A percentile compares a stretch with the other conserved stretches of the same genome.
Evolutionary conservation across 2,797 vertebrate species (phyloP).

Genomic region (Takifugu rubripes): DNA sequence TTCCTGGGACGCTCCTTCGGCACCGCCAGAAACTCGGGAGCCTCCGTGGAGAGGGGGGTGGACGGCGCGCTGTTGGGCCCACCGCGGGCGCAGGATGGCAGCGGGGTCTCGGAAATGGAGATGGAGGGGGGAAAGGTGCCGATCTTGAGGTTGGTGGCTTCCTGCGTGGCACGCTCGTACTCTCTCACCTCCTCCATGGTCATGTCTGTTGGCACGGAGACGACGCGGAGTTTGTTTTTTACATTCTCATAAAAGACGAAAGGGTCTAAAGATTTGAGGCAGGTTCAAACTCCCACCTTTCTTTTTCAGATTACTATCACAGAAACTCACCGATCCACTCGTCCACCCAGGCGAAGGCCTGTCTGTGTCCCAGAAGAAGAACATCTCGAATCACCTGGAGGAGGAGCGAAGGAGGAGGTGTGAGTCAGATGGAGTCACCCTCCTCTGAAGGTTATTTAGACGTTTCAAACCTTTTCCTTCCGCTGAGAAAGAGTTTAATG

Average conservation of each 20-base stretch:
- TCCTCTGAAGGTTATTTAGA: conserved; percentile 5
- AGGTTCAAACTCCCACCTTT: no score
- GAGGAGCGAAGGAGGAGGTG: conserved; percentile 10
- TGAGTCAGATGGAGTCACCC: conserved; percentile 8
- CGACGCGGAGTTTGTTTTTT: not conserved
- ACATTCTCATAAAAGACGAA: not conserved
- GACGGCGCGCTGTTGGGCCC: conserved; percentile 93
- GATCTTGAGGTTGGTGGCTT: conserved; percentile 85
- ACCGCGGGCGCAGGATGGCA: conserved; percentile 82
- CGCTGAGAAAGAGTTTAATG: conserved; percentile 9
- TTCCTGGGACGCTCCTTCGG: conserved; percentile 95
- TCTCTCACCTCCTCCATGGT: conserved; percentile 85
- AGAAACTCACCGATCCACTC: conserved; percentile 95
- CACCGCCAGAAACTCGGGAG: conserved; percentile 92
- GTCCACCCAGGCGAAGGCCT: conserved; percentile 99
- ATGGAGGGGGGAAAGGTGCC: conserved; percentile 89
- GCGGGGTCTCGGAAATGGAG: conserved; percentile 88
- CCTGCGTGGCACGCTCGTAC: conserved; percentile 81
- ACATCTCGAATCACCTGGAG: conserved; percentile 71
- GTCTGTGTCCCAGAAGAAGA: conserved; percentile 91
- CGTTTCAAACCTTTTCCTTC: conserved; percentile 18
- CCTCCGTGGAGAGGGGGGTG: conserved; percentile 95
- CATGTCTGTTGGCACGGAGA: conserved; percentile 74
- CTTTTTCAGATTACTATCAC: no score
- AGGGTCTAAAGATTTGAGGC: no score